Percentiles rank a stretch among this genome's conserved stretches.
These are phyloP conservation scores for Platyura marginata DNA, from an alignment of 1,140 invertebrate species.

Conservation along the genomic window DNA sequence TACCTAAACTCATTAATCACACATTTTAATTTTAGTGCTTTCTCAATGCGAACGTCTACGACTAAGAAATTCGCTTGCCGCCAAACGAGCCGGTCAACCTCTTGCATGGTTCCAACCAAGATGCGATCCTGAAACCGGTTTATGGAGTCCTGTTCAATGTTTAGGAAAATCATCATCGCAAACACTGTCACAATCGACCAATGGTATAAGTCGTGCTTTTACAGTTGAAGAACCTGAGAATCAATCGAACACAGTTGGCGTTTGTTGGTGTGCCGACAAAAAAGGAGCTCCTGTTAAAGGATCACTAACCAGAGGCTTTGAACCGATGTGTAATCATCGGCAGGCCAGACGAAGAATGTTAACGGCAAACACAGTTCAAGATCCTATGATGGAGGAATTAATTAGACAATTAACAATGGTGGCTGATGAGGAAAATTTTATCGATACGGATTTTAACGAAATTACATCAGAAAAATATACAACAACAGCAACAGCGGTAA, in stretches of 20 bases:
- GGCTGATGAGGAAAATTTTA: constrained; percentile 29
- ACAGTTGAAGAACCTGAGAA: not conserved
- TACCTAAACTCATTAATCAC: too few species aligned
- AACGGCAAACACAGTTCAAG: constrained; percentile 15
- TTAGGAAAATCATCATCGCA: constrained; percentile 27
- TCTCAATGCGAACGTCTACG: constrained; percentile 61
- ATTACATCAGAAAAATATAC: constrained; percentile 2
- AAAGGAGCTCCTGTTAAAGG: constrained; percentile 63
- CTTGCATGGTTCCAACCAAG: constrained; percentile 40
- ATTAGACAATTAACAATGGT: constrained; percentile 39
- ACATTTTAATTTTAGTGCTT: constrained; percentile 28
- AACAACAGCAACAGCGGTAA: constrained; percentile 11
- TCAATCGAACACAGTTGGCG: constrained; percentile 21
- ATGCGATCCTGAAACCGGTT: constrained; percentile 48
- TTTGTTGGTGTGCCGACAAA: constrained; percentile 72
- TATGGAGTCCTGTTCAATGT: constrained; percentile 66
- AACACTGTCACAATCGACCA: constrained; percentile 2
- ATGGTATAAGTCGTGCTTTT: not conserved
- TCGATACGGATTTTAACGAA: constrained; percentile 13
- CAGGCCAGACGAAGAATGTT: constrained; percentile 39
- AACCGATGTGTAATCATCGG: constrained; percentile 54
- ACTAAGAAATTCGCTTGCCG: constrained; percentile 52
- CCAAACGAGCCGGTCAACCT: constrained; percentile 38
- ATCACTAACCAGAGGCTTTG: constrained; percentile 45
- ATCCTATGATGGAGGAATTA: constrained; percentile 37